phyloP scores from a whole-genome alignment of 2,888 invertebrate species.

The Muscina levida region DNA sequence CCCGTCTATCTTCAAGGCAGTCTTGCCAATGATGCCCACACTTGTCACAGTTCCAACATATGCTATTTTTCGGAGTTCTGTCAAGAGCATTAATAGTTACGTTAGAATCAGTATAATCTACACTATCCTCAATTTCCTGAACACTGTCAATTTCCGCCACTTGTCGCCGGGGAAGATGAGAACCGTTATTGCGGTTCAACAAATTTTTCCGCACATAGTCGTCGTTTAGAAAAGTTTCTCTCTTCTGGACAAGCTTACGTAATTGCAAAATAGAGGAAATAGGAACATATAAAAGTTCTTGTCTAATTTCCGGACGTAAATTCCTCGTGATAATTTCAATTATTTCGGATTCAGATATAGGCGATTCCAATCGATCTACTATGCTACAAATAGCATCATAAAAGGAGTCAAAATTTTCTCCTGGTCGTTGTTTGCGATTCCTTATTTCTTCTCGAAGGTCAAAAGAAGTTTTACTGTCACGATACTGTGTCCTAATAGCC shows the following conservation, averaged over 20 bases:
- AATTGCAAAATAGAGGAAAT: not conserved
- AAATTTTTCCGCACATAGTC: constrained; percentile 11
- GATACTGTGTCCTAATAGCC: constrained; percentile 26
- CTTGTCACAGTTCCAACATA: not conserved
- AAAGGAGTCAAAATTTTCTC: constrained; percentile 32
- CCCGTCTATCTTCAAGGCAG: not conserved
- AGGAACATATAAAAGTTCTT: constrained; percentile 23
- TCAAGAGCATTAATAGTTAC: not conserved
- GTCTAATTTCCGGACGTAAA: constrained; percentile 9
- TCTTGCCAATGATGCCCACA: not conserved
- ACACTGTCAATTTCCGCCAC: not conserved
- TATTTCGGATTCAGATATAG: not conserved
- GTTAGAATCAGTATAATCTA: not conserved
- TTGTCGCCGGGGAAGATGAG: not conserved
- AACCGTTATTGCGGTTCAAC: no score
- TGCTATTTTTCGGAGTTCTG: not conserved
- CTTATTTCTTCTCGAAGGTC: constrained; percentile 46
- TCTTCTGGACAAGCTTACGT: not conserved
- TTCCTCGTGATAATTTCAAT: constrained; percentile 10
- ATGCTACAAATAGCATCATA: constrained; percentile 28
- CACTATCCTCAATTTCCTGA: not conserved
- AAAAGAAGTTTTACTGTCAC: constrained; percentile 26
- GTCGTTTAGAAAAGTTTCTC: constrained; percentile 29
- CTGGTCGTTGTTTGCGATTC: constrained; percentile 38
- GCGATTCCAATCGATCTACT: not conserved